Base-by-base conservation (phyloP, 2,888 invertebrate species). In the Campoletis raptor region DNA sequence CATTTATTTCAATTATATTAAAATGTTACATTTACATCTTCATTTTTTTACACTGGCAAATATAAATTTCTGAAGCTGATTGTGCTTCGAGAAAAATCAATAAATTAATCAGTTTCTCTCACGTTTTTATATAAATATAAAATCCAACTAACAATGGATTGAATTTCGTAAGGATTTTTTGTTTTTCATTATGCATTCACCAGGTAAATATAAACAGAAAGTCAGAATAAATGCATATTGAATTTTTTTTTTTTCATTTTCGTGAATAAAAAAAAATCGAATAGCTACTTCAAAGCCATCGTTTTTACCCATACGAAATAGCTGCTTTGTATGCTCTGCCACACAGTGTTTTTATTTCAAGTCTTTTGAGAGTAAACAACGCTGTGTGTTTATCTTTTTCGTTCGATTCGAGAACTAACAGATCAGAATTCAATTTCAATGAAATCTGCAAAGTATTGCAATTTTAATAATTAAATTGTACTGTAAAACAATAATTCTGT, bases 191-290 rank as follows among this genome's bases (percentile, higher is more conserved):
- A 57, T 30, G 57, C 57, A 57, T 57, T 57, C 24, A 10, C 24
- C 57, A 2, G 30, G 61, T 30, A 21, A 61, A 61, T 61, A 30
- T 61, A 61, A 61, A 61, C 61, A 15, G 6, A 61, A 24, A 61
- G 30, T 12, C 61, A 61, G 61, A 30, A 61, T 61, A 61, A 61
- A 61, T 61, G 61, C 61, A 61, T 61, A 61, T 61, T 61, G 61
- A 1, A 61, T 61, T 15, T 30, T 15, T 61, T 15, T 30, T 15
- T 61, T 61, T 30, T 15, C 30, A 15, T 61, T 57, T 57, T 24
- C 57, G 24, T 61, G 61, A 61, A 30, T 3, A 61, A 61, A 61
- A 61, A 61, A 61, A 61, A 61, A 61, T 30, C 15, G 12, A 61
- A 15, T 30, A 15, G 61, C 61, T 61, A 30, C 61, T 61, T 61